Conservation (phyloP, 2,797 vertebrate genomes). For the Kryptolebias ocellatus region DNA sequence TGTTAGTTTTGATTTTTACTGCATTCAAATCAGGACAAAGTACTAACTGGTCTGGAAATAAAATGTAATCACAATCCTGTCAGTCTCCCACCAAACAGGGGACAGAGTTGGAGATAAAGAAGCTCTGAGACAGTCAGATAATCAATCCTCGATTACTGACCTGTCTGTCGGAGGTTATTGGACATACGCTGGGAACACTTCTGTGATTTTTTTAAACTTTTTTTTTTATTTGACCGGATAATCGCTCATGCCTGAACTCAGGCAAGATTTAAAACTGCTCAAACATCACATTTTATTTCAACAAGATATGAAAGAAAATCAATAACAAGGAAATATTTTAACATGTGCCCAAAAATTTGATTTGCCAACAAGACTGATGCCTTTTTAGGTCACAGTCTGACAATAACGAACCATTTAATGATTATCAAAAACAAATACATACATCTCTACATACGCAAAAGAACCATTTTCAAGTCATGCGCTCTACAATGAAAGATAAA, state of each 20-base stretch:
- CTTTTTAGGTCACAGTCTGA: background rate
- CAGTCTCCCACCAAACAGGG: conserved; percentile 46
- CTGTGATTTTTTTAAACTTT: conserved; percentile 30
- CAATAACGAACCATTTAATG: background rate
- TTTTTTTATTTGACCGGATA: conserved; percentile 20
- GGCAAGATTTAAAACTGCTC: background rate
- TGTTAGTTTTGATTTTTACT: conserved; percentile 5
- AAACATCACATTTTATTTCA: conserved; percentile 16
- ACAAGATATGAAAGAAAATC: conserved; percentile 19
- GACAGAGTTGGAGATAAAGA: conserved; percentile 27
- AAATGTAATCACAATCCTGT: conserved; percentile 49
- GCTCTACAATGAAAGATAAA: conserved; percentile 33
- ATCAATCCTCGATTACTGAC: conserved; percentile 53
- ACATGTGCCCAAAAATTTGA: conserved; percentile 1
- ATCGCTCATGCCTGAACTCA: conserved; percentile 19
- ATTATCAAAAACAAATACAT: conserved; percentile 7
- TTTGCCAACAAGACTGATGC: background rate
- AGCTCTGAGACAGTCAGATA: conserved; percentile 37
- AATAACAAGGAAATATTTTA: conserved; percentile 11
- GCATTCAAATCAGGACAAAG: conserved; percentile 23
- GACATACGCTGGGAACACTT: conserved; percentile 9
- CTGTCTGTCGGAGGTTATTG: conserved; percentile 32
- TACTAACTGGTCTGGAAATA: conserved; percentile 44
- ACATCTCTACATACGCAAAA: background rate
- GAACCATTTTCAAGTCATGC: conserved; percentile 5